Conservation (phyloP, 2,797 vertebrate species). For the Spinus pinus region DNA sequence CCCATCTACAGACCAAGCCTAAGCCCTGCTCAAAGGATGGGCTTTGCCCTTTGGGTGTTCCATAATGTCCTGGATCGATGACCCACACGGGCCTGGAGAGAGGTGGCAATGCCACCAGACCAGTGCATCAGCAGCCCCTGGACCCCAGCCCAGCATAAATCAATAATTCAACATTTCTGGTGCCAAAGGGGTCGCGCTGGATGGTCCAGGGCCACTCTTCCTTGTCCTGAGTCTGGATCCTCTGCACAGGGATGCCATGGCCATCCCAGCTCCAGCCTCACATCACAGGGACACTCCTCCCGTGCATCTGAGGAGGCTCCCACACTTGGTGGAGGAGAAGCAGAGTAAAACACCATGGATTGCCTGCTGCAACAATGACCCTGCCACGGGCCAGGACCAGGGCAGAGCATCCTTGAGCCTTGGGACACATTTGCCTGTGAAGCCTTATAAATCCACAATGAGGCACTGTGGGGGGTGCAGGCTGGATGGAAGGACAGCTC, state of each 20-base stretch:
- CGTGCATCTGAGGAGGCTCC: not conserved
- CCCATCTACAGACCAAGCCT: fast-evolving
- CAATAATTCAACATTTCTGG: not conserved
- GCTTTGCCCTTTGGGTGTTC: not conserved
- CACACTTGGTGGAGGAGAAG: not conserved
- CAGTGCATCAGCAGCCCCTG: not conserved
- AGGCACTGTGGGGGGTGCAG: not conserved
- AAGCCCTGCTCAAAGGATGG: not conserved
- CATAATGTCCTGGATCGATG: not conserved
- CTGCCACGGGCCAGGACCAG: not conserved
- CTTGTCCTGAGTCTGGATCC: not conserved
- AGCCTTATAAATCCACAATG: not conserved
- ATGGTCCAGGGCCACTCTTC: not conserved
- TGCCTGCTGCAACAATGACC: not conserved
- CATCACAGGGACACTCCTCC: not conserved
- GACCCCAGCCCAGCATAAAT: not conserved
- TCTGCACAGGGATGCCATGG: not conserved
- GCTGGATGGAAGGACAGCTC: not conserved
- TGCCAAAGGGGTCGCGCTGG: not conserved
- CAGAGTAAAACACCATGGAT: fast-evolving
- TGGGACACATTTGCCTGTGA: not conserved
- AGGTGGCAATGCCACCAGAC: not conserved
- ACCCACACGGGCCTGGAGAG: not conserved
- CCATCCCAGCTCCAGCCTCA: not conserved
- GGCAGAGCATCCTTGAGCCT: not conserved